phyloP scores from a whole-genome alignment of 2,113 vertebrate genomes.

The Podarcis muralis region DNA sequence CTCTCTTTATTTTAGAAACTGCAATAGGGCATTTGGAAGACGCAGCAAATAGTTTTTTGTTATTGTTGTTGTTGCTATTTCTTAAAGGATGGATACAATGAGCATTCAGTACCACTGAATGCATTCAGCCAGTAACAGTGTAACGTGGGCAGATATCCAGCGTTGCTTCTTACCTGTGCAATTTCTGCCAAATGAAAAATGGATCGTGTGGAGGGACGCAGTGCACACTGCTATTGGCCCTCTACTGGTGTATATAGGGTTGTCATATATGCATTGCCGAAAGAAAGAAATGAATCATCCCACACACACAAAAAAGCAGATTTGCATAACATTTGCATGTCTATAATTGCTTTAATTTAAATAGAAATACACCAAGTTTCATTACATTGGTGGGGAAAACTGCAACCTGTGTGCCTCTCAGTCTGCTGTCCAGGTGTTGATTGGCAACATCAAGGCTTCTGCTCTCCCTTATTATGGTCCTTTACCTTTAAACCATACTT shows the following conservation, averaged over 20 bases:
- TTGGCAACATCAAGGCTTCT: too few species aligned
- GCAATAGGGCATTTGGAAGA: neutral
- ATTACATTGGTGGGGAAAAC: too few species aligned
- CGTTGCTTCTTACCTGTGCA: neutral
- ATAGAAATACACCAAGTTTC: too few species aligned
- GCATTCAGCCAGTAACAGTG: neutral
- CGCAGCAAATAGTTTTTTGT: neutral
- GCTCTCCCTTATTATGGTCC: too few species aligned
- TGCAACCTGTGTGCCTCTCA: too few species aligned
- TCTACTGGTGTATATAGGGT: neutral
- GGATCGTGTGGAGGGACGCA: rapidly evolving
- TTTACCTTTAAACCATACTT: too few species aligned
- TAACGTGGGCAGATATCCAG: neutral
- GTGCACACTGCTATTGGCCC: neutral
- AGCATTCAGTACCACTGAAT: neutral
- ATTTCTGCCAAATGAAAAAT: neutral
- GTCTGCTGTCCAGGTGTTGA: too few species aligned
- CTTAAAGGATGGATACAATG: neutral
- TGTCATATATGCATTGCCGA: too few species aligned
- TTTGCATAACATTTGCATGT: too few species aligned
- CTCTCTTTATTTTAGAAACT: neutral
- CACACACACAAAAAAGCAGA: too few species aligned
- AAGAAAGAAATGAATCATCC: too few species aligned
- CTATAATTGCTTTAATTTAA: too few species aligned
- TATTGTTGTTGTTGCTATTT: neutral